These are phyloP conservation scores for Drosophila lutescens DNA, from an alignment of 2,888 invertebrate species.

Conservation along the genomic window DNA sequence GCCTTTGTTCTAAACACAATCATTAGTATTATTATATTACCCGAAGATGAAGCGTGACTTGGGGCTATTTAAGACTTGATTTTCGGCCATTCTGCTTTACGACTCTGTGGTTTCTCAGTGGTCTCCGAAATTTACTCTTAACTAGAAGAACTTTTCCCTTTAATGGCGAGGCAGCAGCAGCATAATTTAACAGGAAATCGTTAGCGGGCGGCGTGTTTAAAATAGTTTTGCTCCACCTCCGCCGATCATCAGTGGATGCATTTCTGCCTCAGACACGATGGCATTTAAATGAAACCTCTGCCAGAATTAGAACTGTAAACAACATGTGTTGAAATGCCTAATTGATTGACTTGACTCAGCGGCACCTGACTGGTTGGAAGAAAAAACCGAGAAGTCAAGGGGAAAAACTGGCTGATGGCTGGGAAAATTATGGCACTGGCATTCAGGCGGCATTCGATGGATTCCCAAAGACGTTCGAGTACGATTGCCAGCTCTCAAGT, in stretches of 20 bases:
- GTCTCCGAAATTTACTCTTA: slow-evolving; percentile 14
- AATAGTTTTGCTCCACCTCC: slow-evolving; percentile 50
- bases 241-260: slow-evolving; percentile 3
- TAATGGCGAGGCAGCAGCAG: slow-evolving; percentile 59
- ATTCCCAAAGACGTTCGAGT: slow-evolving; percentile 50
- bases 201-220: slow-evolving; percentile 58
- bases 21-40: slow-evolving; percentile 41
- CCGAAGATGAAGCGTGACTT: slow-evolving; percentile 39
- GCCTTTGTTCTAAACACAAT: slow-evolving; percentile 25
- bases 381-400: background rate
- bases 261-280: slow-evolving; percentile 54
- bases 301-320: slow-evolving; percentile 78
- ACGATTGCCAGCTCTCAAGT: slow-evolving; percentile 15
- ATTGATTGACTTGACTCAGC: slow-evolving; percentile 74
- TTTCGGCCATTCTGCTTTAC: slow-evolving; percentile 18
- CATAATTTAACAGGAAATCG: slow-evolving; percentile 76
- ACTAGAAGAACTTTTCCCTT: slow-evolving; percentile 42
- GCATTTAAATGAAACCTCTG: slow-evolving; percentile 68
- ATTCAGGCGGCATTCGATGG: slow-evolving; percentile 63
- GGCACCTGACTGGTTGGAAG: slow-evolving; percentile 12
- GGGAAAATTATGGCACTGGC: slow-evolving; percentile 71
- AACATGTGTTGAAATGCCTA: slow-evolving; percentile 78
- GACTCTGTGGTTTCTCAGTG: slow-evolving; percentile 9
- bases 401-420: slow-evolving; percentile 30
- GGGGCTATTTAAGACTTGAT: slow-evolving; percentile 28